Evolutionary conservation across 1,140 invertebrate species (phyloP).

Genomic region (Apis florea): DNA sequence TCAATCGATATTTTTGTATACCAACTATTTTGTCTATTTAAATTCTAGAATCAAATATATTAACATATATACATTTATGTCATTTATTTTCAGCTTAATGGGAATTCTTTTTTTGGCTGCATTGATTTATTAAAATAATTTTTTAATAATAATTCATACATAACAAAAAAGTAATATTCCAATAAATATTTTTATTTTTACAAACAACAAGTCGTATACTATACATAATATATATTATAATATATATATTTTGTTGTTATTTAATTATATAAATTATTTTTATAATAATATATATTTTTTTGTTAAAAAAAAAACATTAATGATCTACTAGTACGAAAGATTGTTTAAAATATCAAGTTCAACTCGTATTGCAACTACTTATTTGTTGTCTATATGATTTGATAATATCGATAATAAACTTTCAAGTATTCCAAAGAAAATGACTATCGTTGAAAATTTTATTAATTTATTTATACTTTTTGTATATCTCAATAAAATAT

Average conservation of each 20-base stretch:
- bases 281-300: background rate
- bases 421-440: background rate
- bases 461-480: too few relatives aligned
- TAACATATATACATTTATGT: too few relatives aligned
- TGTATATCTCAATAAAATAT: too few relatives aligned
- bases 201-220: background rate
- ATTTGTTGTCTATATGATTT: background rate
- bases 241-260: background rate
- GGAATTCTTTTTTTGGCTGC: too few relatives aligned
- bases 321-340: background rate
- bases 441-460: background rate
- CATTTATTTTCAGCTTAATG: too few relatives aligned
- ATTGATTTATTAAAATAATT: too few relatives aligned
- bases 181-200: background rate
- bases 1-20: too few relatives aligned
- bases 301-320: background rate
- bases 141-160: too few relatives aligned
- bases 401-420: background rate
- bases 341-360: constrained; percentile 27
- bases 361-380: constrained; percentile 12
- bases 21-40: too few relatives aligned
- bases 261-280: too few relatives aligned
- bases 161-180: background rate
- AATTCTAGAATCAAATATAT: too few relatives aligned
- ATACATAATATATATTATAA: background rate